Evolutionary conservation across 2,113 vertebrate genomes (phyloP).

Genomic region (Pao palembangensis): DNA sequence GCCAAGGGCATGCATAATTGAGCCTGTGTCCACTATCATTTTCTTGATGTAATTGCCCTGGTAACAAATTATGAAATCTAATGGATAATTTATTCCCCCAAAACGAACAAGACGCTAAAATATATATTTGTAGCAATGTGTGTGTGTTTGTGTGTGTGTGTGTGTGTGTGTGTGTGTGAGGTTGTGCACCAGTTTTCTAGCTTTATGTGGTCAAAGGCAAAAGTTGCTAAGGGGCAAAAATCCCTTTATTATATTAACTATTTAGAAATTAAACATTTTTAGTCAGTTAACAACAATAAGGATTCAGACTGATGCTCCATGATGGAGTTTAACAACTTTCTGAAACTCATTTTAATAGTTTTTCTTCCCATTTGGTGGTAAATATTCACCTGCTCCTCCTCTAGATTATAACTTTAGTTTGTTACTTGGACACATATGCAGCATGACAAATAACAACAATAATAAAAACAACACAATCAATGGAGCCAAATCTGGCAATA

Average conservation of each 20-base stretch:
- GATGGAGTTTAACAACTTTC: background rate
- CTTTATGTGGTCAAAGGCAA: background rate
- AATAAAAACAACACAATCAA: background rate
- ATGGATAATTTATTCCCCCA: slow-evolving; percentile 93
- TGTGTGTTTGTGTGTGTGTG: slow-evolving; percentile 20
- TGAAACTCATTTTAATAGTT: background rate
- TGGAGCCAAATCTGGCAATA: no score
- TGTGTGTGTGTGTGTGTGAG: slow-evolving; percentile 2
- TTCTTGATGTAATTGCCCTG: slow-evolving; percentile 99
- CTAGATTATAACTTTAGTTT: no score
- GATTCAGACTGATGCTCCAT: no score
- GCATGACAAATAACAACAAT: background rate
- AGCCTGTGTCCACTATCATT: slow-evolving; percentile 95
- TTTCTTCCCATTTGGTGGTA: no score
- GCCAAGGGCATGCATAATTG: slow-evolving; percentile 99
- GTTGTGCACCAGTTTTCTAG: background rate
- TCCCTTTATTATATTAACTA: no score
- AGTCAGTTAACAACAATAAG: no score
- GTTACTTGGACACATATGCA: background rate
- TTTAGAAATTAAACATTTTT: no score
- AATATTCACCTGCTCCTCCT: no score
- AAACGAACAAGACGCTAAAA: slow-evolving; percentile 80
- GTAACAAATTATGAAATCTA: slow-evolving; percentile 99
- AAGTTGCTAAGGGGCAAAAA: no score
- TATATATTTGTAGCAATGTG: slow-evolving; percentile 24